Base-by-base conservation (phyloP, 2,113 vertebrate species). In the Poeciliopsis prolifica region DNA sequence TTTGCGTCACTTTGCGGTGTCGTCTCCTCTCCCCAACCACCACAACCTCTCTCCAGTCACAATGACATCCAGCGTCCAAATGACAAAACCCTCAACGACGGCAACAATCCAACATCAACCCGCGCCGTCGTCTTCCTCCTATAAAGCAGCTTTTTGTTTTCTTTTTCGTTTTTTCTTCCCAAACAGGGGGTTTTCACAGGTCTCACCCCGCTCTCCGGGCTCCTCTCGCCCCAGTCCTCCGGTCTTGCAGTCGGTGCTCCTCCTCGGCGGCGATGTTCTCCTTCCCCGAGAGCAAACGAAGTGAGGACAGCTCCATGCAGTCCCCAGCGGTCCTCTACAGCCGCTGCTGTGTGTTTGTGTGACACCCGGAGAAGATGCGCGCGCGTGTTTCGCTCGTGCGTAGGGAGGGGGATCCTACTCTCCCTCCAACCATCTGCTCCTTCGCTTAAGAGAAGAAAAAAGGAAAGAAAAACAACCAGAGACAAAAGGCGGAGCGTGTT, bases 401-500 rank as follows among this genome's bases (percentile, higher is more conserved):
- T 65, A 24, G 37, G 51, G 64, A 72, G 86, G 91, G 84, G 81
- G 87, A 78, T 87, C 89, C 91, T 89, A 87, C 91, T 91, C 90
- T 86, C 89, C 90, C 88, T 90, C 88, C 73, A 90, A 92, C 91
- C 92, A 93, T 93, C 91, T 93, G 92, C 88, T 92, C 83, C 82
- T 85, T 91, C 85, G 85, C 82, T 85, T 84, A 83, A 87, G 78
- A 65, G 75, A 85, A 61, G 65, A 48, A 31, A 31, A 31, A 31
- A 19, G 1, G 6, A 26, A 28, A 10, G 19, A 14, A 88, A 77
- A 62, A 14, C 65, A 76, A 74, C 75, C 72, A 2, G 63, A 92
- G 84, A 93, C 90, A 92, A 92, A 29, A 91, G 86, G 70, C 72
- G 3, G 65, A 64, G 64, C 44, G 80, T 86, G 85, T 88, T 82